Evolutionary conservation across 2,888 invertebrate genomes (phyloP).

Genomic region (Apantesis nais): DNA sequence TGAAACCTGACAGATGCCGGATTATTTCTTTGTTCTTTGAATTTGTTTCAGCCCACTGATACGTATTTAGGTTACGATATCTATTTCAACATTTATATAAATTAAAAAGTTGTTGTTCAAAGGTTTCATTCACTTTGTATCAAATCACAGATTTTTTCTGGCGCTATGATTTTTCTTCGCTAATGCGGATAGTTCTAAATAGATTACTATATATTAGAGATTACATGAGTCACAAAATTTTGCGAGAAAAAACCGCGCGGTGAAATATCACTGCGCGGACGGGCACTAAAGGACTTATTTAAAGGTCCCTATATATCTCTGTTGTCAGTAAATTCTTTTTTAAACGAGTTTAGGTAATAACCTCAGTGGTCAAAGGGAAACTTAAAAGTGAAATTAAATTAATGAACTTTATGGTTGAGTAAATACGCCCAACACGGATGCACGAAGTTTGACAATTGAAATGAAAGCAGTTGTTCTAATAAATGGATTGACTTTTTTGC

Average conservation of each 20-base stretch:
- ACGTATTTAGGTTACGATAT: not conserved
- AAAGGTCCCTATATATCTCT: constrained; percentile 20
- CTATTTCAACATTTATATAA: constrained; percentile 1
- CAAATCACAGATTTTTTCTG: constrained; percentile 17
- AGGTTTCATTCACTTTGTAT: not conserved
- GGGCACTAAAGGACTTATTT: no score
- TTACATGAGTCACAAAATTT: no score
- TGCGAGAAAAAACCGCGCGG: no score
- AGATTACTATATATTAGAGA: no score
- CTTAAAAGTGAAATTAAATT: constrained; percentile 48
- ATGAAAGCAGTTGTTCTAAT: constrained; percentile 38
- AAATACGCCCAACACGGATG: constrained; percentile 21
- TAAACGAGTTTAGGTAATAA: constrained; percentile 34
- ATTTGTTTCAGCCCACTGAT: not conserved
- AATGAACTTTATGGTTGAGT: constrained; percentile 31
- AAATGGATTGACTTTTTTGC: not conserved
- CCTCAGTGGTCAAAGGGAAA: constrained; percentile 24
- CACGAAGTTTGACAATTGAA: constrained; percentile 44
- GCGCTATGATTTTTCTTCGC: no score
- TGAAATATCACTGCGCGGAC: no score
- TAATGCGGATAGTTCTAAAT: no score
- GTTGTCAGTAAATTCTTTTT: constrained; percentile 24
- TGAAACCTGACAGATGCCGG: constrained; percentile 2
- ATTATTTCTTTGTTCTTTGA: constrained; percentile 1
- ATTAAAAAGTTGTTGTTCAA: not conserved